Conservation (phyloP, 1,140 invertebrate species). For the Drosophila trapezifrons region DNA sequence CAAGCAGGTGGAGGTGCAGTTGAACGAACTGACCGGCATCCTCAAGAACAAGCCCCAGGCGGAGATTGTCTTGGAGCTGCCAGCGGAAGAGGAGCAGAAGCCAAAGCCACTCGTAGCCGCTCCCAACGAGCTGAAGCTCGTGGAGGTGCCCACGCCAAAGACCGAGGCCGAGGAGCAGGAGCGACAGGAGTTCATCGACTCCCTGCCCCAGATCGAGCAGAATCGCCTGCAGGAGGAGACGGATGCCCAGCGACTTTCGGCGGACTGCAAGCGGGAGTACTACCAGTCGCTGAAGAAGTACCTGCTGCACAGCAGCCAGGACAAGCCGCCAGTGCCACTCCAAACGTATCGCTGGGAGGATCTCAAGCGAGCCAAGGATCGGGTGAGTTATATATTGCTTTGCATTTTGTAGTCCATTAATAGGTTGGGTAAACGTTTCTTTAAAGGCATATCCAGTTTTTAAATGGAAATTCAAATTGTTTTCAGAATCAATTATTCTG, state of each 20-base stretch:
- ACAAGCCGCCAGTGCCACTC: slow-evolving; percentile 86
- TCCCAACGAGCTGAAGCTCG: slow-evolving; percentile 64
- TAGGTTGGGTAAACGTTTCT: not conserved
- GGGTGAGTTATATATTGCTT: no score
- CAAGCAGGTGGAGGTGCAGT: slow-evolving; percentile 73
- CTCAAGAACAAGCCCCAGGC: slow-evolving; percentile 70
- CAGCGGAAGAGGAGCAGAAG: slow-evolving; percentile 15
- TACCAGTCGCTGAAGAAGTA: slow-evolving; percentile 83
- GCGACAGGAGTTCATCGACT: slow-evolving; percentile 77
- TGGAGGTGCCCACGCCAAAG: slow-evolving; percentile 73
- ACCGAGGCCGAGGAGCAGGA: slow-evolving; percentile 73
- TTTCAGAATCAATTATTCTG: not conserved
- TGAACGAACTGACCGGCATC: slow-evolving; percentile 79
- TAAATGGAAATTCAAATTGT: not conserved
- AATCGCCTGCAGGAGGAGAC: slow-evolving; percentile 53
- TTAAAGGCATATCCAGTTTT: not conserved
- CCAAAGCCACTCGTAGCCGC: slow-evolving; percentile 30
- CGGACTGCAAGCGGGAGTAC: slow-evolving; percentile 81
- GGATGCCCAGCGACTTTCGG: slow-evolving; percentile 73
- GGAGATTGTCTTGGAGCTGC: slow-evolving; percentile 56
- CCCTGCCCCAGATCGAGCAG: slow-evolving; percentile 73
- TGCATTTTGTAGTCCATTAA: no score
- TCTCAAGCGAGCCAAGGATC: slow-evolving; percentile 85
- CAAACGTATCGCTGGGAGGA: slow-evolving; percentile 91
- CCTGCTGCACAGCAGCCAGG: slow-evolving; percentile 72